Evolutionary conservation across 2,113 vertebrate species (phyloP), one percentile per base, ranked within the genome.

Genomic region (Lasiurus borealis): DNA sequence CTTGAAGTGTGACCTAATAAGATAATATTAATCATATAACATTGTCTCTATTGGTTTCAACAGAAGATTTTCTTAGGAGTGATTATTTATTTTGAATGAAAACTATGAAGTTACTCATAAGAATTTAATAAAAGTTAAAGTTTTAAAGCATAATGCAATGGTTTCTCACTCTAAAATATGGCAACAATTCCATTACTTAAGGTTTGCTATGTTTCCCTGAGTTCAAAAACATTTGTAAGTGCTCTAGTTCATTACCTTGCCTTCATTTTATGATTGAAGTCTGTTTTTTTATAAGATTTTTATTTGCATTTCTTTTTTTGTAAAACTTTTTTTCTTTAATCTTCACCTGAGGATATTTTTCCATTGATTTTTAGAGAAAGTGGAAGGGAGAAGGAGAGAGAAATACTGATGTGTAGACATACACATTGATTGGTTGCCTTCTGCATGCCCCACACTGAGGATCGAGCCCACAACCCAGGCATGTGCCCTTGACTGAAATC

Each of bases 101-200:
- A 95, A 92, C 50, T 23, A 25, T 80, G 64, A 8, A 2, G n/a
- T 80, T 94, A 11, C 88, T 96, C 95, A 23, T 78, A 75, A 88
- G 59, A 94, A 94, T 31, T 91, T 95, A 86, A 96, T 92, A 77
- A 76, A 94, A n/a, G 29, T 93, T 95, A 44, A 78, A 44, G 46
- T 85, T 93, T n/a, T 57, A 82, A n/a, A 92, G 31, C 4, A 57
- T 95, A 94, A 95, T 57, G 66, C 34, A 62, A 2, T 92, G 48
- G 82, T 90, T 94, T 87, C 85, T 68, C 15, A 59, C 34, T 82
- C 90, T 66, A 6, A 62, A 75, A 66, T 89, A 78, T 23, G 85
- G 1, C 23, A 86, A 66, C 48, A 89, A 21, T 15, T 93, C 34
- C 34, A 10, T 77, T 57, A 64, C 9, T 27, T 95, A 92, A 69